Conservation (phyloP, 2,797 vertebrate species). For the Enteromius argenteus region DNA sequence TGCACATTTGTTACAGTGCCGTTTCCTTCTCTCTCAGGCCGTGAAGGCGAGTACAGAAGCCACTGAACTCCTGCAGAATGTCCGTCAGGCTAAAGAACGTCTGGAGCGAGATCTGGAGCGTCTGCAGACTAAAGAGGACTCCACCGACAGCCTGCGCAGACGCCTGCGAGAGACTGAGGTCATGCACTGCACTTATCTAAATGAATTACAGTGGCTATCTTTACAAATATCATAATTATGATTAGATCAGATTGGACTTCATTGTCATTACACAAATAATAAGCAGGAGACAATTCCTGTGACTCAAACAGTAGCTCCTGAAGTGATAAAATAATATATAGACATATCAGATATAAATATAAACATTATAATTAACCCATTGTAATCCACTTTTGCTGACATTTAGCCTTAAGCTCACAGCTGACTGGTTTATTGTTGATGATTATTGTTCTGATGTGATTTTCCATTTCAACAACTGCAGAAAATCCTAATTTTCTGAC, state of each 20-base stretch:
- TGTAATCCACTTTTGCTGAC: not conserved
- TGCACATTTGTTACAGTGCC: not conserved
- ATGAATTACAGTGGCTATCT: not conserved
- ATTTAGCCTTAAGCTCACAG: not conserved
- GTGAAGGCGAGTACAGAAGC: conserved; percentile 93
- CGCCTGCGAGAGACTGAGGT: conserved; percentile 95
- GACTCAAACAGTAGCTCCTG: not conserved
- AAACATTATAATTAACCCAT: not conserved
- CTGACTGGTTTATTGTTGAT: not conserved
- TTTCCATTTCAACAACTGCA: not conserved
- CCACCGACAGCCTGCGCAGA: conserved; percentile 93
- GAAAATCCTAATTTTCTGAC: not conserved
- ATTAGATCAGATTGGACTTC: not conserved
- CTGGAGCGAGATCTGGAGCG: conserved; percentile 92
- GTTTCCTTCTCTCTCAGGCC: conserved; percentile 73
- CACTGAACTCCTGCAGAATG: conserved; percentile 91
- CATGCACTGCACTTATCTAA: not conserved
- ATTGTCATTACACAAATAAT: not conserved
- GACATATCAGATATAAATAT: not conserved
- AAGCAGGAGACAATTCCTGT: not conserved
- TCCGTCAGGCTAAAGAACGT: conserved; percentile 90
- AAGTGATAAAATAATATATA: not conserved
- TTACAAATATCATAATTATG: no score
- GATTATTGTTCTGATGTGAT: not conserved
- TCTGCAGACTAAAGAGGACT: conserved; percentile 91